Evolutionary conservation across 2,888 invertebrate species (phyloP), one percentile per base, ranked within the genome.

Genomic region (Meliscaeva auricollis): DNA sequence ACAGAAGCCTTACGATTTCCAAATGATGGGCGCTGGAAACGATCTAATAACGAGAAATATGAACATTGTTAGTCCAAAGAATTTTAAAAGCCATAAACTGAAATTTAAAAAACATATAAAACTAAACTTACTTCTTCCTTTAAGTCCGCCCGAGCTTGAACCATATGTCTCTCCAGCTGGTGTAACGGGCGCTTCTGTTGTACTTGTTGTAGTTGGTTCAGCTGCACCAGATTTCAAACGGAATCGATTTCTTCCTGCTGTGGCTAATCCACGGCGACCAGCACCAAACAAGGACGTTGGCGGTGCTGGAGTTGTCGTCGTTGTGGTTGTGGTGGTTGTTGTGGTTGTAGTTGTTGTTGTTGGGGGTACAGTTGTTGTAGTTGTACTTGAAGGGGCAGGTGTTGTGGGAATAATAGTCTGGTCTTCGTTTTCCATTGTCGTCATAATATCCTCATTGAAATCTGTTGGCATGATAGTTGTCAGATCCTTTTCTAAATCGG

Each of bases 321-420:
- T 93, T 2, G 94, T 93, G 38, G 91, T 90, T 6, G 91, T 93
- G 87, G 90, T 94, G 72, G 88, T 87, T 13, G 92, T 91, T 1
- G 94, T 92, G 2, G 93, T 90, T 1, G 93, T 93, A 0, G 93
- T 91, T 20, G 94, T 92, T 9, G 93, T 94, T 0, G 94, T 93
- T 0, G 94, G 94, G 0, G 94, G 93, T 0, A 94, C 94, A 0
- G 94, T 94, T 0, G 90, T 90, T 6, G 92, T 92, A 0, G 94
- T 93, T 0, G 94, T 93, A 0, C 94, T 93, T 0, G 94, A 91
- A 13, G 94, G 93, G 0, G 94, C 91, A 13, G 94, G 93, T 3
- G 94, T 94, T 9, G 89, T 88, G 15, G 89, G 20, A 89, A 92
- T 7, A 0, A 48, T 15, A 4, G 84, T 80, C 91, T 93, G 93